Evolutionary conservation across 2,797 vertebrate species (phyloP).

Genomic region (Pteropus rufus): DNA sequence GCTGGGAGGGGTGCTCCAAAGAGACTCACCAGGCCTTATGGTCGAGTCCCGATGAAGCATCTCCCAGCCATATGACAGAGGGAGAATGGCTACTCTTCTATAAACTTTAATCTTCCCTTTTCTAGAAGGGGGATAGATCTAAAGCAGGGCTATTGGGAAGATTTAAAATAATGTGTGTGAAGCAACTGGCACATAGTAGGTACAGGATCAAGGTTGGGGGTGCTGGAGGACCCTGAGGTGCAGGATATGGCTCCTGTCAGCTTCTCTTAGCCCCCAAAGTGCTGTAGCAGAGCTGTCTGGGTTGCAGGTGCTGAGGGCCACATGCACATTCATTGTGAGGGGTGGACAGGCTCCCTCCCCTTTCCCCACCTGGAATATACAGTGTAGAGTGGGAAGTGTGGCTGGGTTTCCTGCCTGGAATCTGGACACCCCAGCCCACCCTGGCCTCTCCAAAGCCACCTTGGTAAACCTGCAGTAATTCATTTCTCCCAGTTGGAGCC

Average conservation of each 20-base stretch:
- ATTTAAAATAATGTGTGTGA: not conserved
- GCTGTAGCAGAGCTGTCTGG: not conserved
- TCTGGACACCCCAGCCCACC: not conserved
- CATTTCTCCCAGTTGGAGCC: not conserved
- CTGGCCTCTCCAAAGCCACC: not conserved
- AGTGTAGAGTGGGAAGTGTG: not conserved
- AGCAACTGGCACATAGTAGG: not conserved
- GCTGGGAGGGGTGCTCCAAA: not conserved
- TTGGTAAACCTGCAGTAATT: not conserved
- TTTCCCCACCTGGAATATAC: not conserved
- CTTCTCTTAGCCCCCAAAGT: not conserved
- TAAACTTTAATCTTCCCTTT: not conserved
- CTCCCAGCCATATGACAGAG: not conserved
- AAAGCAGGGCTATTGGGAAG: not conserved
- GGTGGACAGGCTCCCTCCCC: not conserved
- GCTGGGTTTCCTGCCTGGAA: not conserved
- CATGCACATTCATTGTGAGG: fast-evolving
- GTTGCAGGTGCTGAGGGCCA: not conserved
- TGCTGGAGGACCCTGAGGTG: not conserved
- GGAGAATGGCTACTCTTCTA: not conserved
- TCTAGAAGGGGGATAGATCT: not conserved
- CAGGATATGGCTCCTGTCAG: not conserved
- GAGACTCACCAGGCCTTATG: not conserved
- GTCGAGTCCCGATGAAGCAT: not conserved
- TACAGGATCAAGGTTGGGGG: not conserved